Evolutionary conservation across 2,113 vertebrate genomes (phyloP).

Genomic region (Strix aluco): DNA sequence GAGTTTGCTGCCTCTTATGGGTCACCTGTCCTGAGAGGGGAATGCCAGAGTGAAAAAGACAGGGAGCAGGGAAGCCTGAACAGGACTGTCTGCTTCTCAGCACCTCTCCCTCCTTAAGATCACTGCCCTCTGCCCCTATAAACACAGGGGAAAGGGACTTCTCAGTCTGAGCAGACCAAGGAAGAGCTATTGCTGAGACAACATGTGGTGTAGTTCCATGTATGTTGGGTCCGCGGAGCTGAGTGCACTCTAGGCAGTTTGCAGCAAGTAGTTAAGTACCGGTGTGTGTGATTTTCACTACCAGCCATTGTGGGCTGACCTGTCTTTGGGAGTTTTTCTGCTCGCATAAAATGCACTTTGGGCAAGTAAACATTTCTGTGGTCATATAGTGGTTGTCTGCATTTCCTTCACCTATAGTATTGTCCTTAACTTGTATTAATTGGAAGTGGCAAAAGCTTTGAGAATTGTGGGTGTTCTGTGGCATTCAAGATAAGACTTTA

Average conservation of each 20-base stretch:
- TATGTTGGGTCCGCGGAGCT: rapidly evolving
- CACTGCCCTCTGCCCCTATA: not conserved
- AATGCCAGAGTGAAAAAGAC: not conserved
- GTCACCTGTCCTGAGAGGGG: not conserved
- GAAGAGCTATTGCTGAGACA: not conserved
- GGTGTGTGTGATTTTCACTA: not conserved
- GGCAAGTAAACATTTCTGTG: not conserved
- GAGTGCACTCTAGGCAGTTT: not conserved
- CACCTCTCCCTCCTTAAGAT: too few species aligned
- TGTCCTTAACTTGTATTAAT: not conserved
- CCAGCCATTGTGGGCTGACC: not conserved
- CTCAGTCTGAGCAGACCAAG: not conserved
- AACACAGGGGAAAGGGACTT: not conserved
- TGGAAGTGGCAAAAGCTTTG: not conserved
- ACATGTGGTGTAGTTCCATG: rapidly evolving
- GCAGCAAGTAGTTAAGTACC: not conserved
- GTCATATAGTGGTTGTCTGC: not conserved
- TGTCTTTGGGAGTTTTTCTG: not conserved
- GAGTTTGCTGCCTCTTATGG: not conserved
- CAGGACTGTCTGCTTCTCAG: not conserved
- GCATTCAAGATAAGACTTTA: not conserved
- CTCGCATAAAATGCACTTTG: not conserved
- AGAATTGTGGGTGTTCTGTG: not conserved
- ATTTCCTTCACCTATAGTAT: not conserved
- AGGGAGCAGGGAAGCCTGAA: not conserved